A percentile compares a stretch with the other conserved stretches of the same genome.
Conservation (phyloP, 2,113 vertebrate genomes). For the Brevimyrus niger region DNA sequence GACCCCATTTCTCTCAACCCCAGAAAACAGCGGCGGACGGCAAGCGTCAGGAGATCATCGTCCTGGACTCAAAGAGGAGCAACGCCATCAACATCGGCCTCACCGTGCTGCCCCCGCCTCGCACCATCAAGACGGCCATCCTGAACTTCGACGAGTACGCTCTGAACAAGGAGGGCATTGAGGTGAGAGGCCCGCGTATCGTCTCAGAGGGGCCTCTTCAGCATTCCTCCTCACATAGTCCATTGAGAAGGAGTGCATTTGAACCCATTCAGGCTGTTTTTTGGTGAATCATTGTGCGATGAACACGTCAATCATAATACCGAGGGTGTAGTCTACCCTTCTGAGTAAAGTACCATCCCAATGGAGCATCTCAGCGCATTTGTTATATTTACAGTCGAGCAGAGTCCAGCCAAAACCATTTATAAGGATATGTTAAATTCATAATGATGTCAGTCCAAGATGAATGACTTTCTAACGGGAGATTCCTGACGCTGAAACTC, state of each 20-base stretch:
- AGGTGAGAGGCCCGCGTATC: slow-evolving; percentile 65
- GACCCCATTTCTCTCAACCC: neutral
- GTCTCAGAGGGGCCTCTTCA: neutral
- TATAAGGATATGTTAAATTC: slow-evolving; percentile 3
- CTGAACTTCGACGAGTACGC: slow-evolving; percentile 98
- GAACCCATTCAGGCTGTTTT: neutral
- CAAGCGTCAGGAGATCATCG: slow-evolving; percentile 92
- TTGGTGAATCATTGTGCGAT: neutral
- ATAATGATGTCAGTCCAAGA: neutral
- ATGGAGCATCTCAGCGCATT: slow-evolving; percentile 9
- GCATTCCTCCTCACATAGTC: neutral
- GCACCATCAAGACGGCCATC: slow-evolving; percentile 96
- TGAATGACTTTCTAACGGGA: neutral
- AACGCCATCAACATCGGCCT: slow-evolving; percentile 96
- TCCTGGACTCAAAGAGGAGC: slow-evolving; percentile 92
- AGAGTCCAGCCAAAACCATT: slow-evolving; percentile 26
- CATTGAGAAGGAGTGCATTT: neutral
- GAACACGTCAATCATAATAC: neutral
- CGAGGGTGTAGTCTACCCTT: slow-evolving; percentile 7
- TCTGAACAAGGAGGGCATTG: slow-evolving; percentile 97
- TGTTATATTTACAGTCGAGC: slow-evolving; percentile 7
- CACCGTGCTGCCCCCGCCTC: slow-evolving; percentile 90
- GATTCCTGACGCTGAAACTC: neutral
- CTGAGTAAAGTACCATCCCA: slow-evolving; percentile 19
- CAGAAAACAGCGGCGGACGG: slow-evolving; percentile 94